These are phyloP conservation scores for Zelleria hepariella DNA, from an alignment of 2,888 invertebrate genomes.

Conservation along the genomic window DNA sequence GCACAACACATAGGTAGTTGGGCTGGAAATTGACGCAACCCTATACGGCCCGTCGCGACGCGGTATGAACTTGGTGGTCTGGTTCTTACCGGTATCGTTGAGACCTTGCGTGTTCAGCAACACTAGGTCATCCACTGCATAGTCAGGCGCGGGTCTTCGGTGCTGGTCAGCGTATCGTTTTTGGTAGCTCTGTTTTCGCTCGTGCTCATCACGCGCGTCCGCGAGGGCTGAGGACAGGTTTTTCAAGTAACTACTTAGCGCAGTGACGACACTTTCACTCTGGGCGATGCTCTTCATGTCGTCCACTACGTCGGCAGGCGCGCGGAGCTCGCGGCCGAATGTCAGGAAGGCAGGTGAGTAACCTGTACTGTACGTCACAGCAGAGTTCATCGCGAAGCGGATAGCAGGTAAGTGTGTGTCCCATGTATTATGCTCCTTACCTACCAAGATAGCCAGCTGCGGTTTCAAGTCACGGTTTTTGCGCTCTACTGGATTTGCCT, in stretches of 20 bases:
- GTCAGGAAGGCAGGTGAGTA: constrained; percentile 15
- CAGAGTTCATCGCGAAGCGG: neutral
- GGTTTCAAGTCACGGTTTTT: constrained; percentile 19
- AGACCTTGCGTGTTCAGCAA: neutral
- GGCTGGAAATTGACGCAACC: neutral
- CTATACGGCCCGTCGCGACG: constrained; percentile 5
- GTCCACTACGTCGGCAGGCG: constrained; percentile 22
- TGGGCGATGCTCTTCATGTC: constrained; percentile 22
- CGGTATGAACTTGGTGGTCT: constrained; percentile 1
- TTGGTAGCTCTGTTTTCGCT: neutral
- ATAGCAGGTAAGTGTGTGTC: neutral
- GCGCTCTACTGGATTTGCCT: constrained; percentile 29
- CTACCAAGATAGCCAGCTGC: constrained; percentile 14
- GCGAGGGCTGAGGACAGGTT: constrained; percentile 1
- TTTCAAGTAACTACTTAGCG: constrained; percentile 17
- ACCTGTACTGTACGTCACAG: constrained; percentile 2
- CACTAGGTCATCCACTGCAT: neutral
- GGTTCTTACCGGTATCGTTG: neutral
- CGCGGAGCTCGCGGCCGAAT: constrained; percentile 16
- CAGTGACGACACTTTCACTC: constrained; percentile 24
- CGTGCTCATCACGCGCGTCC: constrained; percentile 4
- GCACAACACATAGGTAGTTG: neutral
- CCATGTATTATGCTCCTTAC: constrained; percentile 22
- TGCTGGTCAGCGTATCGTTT: neutral
- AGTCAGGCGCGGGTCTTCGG: neutral